These are phyloP conservation scores for Euphonia xanthogaster DNA, from an alignment of 2,797 vertebrate species.

Conservation along the genomic window DNA sequence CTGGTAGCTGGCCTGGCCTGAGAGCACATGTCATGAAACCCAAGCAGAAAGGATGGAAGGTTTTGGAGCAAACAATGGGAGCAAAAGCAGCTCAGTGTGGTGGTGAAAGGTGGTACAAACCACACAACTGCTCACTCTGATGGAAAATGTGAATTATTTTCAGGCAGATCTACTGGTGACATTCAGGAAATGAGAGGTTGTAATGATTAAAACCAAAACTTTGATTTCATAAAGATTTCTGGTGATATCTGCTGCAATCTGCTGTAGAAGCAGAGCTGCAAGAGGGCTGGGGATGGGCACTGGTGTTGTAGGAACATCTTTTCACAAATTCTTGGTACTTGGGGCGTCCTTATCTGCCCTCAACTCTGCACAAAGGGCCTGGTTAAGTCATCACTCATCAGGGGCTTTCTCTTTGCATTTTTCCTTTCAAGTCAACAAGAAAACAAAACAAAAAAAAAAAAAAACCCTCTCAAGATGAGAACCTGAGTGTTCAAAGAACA, in stretches of 20 bases:
- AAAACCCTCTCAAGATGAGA: neutral
- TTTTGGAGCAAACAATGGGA: neutral
- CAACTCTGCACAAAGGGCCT: neutral
- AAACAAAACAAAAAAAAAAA: neutral
- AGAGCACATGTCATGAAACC: neutral
- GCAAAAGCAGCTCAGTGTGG: neutral
- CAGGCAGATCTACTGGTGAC: neutral
- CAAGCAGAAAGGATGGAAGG: neutral
- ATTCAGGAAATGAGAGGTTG: neutral
- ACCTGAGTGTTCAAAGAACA: neutral
- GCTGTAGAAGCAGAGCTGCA: neutral
- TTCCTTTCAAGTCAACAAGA: neutral
- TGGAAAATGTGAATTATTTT: neutral
- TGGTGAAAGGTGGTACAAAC: too few relatives aligned
- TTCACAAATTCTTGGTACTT: neutral
- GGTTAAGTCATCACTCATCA: fast-evolving
- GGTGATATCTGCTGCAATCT: fast-evolving
- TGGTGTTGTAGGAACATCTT: neutral
- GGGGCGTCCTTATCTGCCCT: neutral
- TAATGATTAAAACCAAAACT: neutral
- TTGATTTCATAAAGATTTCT: neutral
- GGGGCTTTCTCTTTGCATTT: neutral
- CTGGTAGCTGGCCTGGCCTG: neutral
- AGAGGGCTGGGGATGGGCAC: neutral
- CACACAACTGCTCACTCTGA: neutral